Base-by-base conservation (phyloP, 2,797 vertebrate species). In the Notolepis coatsorum region DNA sequence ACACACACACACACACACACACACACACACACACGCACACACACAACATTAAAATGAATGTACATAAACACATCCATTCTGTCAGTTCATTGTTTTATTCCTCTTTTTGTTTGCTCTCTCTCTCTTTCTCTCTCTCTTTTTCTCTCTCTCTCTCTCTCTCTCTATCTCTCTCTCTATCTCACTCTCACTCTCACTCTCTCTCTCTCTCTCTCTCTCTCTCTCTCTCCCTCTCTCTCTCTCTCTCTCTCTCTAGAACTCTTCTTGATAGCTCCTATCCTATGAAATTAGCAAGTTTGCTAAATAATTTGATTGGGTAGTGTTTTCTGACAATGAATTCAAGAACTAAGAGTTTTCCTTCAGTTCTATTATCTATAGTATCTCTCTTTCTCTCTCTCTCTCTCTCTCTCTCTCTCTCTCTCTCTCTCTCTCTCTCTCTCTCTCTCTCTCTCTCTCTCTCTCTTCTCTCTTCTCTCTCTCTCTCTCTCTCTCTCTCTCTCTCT, bases 171-270 rank as follows among this genome's bases (percentile, higher is more conserved):
- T 49, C 30, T 13, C 47, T 49, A 24, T 49, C 33, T 49, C 30
- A n/a, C 35, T n/a, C 35, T 37, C 35, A 12, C 15, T 13, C 35
- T 37, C 46, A 12, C 24, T 27, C 24, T 25, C 45, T 13, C 45
- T 7, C 45, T 17, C 27, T 31, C 25, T 30, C 47, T n/a, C 7
- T 18, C 24, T 30, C 47, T 28, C n/a, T 17, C 9, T 31, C 27
- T 50, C 48, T 50, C 13, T 50, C 15, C 15, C n/a, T 67, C 74
- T 70, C 42, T 54, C 56, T 48, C 24, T 63, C 31, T 5, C 65
- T 79, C 72, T 38, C 76, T 72, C 60, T 61, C 77, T 77, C 74
- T 87, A n/a, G n/a, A n/a, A n/a, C 87, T 82, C 76, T n/a, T n/a
- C n/a, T n/a, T n/a, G n/a, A n/a, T n/a, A n/a, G n/a, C n/a, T n/a